Percentiles rank a stretch among this genome's conserved stretches.
Conservation (phyloP, 1,140 invertebrate species). For the Metopolophium dirhodum region DNA sequence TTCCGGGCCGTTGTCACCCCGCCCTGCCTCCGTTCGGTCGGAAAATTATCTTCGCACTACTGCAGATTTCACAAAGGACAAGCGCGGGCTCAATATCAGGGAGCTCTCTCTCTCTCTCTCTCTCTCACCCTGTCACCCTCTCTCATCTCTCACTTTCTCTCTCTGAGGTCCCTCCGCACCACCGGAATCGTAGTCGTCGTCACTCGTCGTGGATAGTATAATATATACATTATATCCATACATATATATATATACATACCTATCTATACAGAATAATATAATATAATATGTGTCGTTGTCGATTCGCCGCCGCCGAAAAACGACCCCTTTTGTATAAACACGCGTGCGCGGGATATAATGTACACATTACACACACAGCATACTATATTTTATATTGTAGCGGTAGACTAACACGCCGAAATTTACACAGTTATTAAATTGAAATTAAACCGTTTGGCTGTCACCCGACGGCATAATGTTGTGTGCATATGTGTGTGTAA, state of each 20-base stretch:
- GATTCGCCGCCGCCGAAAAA: background rate
- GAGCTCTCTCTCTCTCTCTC: background rate
- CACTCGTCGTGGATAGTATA: background rate
- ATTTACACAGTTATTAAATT: conserved; percentile 57
- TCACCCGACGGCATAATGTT: background rate
- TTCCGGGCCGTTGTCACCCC: background rate
- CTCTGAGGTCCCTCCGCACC: background rate
- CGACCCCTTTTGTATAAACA: conserved; percentile 42
- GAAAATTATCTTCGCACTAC: conserved; percentile 50
- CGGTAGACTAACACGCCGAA: conserved; percentile 35
- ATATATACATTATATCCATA: background rate
- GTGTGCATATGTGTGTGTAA: background rate
- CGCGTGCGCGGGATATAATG: background rate
- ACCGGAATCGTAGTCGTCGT: background rate
- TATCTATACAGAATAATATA: background rate
- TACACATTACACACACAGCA: background rate
- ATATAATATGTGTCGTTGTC: background rate
- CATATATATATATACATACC: too few species aligned
- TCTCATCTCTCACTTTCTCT: background rate
- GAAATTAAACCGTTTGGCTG: conserved; percentile 45
- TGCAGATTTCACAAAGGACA: conserved; percentile 19
- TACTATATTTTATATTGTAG: background rate
- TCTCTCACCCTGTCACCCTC: background rate
- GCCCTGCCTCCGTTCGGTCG: conserved; percentile 21
- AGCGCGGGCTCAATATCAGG: background rate